Evolutionary conservation across 2,888 invertebrate species (phyloP), one percentile per base, ranked within the genome.

Genomic region (Abrostola tripartita): DNA sequence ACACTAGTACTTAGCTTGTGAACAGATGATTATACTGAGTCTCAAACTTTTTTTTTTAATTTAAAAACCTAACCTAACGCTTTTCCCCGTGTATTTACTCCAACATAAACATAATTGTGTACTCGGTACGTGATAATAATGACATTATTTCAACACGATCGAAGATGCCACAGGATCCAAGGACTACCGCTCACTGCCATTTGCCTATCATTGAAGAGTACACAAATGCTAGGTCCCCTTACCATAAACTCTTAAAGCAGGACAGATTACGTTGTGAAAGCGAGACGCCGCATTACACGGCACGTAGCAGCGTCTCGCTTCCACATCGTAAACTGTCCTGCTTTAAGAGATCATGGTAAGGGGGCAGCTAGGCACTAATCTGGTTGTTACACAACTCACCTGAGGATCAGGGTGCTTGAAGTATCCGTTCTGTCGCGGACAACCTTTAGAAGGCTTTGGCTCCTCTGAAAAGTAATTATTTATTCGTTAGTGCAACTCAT

Each of bases 351-450:
- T n/a, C n/a, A n/a, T n/a, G n/a, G n/a, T n/a, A n/a, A n/a, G n/a
- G n/a, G n/a, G n/a, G 8, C 40, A 50, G 5, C 4, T 40, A 55
- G 44, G 37, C 7, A 47, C 57, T 47, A 55, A n/a, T 49, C 24
- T 12, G 47, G 53, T 51, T 7, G 36, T 62, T 74, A 24, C 54
- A 49, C 36, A 73, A 74, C 47, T 70, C 89, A 95, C 95, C 82
- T 94, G 92, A 5, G 96, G 96, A 85, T 97, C 97, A 51, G 96
- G 96, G 86, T 97, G 97, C 54, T 95, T 95, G 94, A 96, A 98
- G 88, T 96, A 97, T 60, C 97, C 97, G 84, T 97, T 97, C 47
- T 96, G 96, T 67, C 97, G 95, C 4, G 97, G 97, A 85, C 97
- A 98, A 57, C 96, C 96, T 80, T 96, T 96, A 24, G 95, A 95